Base-by-base conservation (phyloP, 2,113 vertebrate genomes). In the Bolborhynchus lineola region DNA sequence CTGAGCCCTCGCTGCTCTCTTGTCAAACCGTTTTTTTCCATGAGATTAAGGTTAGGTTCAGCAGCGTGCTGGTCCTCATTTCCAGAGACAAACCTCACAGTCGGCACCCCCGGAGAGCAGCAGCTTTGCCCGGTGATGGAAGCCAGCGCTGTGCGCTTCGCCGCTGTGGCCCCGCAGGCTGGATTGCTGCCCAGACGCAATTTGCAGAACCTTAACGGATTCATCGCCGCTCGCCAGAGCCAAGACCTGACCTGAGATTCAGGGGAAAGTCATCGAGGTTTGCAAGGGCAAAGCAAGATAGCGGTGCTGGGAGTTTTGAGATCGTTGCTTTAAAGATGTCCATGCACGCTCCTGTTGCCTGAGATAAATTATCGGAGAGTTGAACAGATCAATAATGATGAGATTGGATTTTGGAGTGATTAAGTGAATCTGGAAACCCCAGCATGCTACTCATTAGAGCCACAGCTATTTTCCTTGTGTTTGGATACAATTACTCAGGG, bases 221-320 rank as follows among this genome's bases (percentile, higher is more conserved):
- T 98, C 95, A 15, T 98, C 98, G 3, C 97, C 55, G 89, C 98
- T 98, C 2, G 98, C 98, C 8, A 98, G 93, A 28, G 98, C 98
- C 88, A 99, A 95, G 25, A 63, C 69, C 63, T 49, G 95, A 96
- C 99, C 98, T 98, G 96, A 19, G 88, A 82, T 57, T 28, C n/a
- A 77, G 19, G 94, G 33, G 53, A 80, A 57, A 91, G 75, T 84
- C 41, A 88, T 3, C 2, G 18, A 20, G 87, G 42, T 62, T 71
- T 47, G 75, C 42, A 21, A 39, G 75, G 70, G 83, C n/a, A 12
- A 33, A 68, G n/a, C 6, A 5, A 39, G 68, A 28, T 28, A 72
- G 79, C 1, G 3, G 47, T 3, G 2, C 14, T 26, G 46, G 59
- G 57, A 91, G 69, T 82, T 90, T 71, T 10, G 50, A 28, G 42